Evolutionary conservation across 2,888 invertebrate species (phyloP), one percentile per base, ranked within the genome.

Genomic region (Cynaeus angustus): DNA sequence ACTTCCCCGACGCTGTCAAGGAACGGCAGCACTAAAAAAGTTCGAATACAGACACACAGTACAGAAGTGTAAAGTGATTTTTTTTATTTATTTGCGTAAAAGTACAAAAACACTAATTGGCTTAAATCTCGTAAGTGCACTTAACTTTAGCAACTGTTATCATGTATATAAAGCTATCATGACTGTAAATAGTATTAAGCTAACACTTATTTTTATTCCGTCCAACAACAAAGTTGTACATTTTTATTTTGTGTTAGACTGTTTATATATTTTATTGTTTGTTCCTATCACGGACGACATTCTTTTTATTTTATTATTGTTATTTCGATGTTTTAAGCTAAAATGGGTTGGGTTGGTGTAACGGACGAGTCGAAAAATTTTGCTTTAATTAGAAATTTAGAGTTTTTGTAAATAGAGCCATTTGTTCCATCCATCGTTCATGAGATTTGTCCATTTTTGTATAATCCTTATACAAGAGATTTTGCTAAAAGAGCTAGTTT

Each of bases 11-110:
- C 94, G 0, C 88, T 95, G 69, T 91, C 92, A 55, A 88, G 96
- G 64, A 95, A 95, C 78, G 95, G 94, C 0, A 95, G 95, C 80
- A 92, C 94, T 81, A 96, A 96, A 84, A 95, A 96, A 86, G 96
- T 96, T 69, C 89, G 96, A 72, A 96, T 96, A 84, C 95, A 96
- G 83, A 95, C 96, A 37, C 95, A 95, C 83, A 95, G 95, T 82
- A 96, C 96, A 43, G 95, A 95, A 84, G 96, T 96, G 72, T 95
- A 58, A 66, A n/a, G 48, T 37, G 12, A 45, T 13, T 38, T 55
- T 37, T 37, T 37, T 48, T 53, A 53, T 65, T 65, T 64, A 64
- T 64, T 64, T 50, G 62, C 41, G 52, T 30, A 53, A 43, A 65
- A 66, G 66, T 66, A 66, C 66, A 66, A 65, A 65, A 65, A 28